A percentile compares a stretch with the other conserved stretches of the same genome.
phyloP scores from a whole-genome alignment of 2,888 invertebrate species.

The Acleris cristana region DNA sequence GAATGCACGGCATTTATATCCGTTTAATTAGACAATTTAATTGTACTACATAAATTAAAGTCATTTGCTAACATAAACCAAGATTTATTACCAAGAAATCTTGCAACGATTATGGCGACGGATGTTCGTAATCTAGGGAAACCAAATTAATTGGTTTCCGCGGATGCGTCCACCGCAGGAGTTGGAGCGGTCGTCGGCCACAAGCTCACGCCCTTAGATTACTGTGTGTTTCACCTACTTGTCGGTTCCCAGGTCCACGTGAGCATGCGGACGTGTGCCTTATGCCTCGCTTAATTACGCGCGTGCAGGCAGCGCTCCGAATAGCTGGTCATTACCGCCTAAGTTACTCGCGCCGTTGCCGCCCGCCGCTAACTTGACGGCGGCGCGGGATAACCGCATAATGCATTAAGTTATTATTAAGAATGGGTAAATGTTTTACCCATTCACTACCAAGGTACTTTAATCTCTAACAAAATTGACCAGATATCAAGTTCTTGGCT shows the following conservation, averaged over 20 bases:
- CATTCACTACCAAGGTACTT: not conserved
- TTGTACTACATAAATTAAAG: conserved; percentile 20
- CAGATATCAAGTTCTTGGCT: not conserved
- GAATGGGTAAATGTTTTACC: not conserved
- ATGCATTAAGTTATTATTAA: not conserved
- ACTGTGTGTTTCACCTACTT: conserved; percentile 25
- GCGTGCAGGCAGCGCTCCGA: conserved; percentile 16
- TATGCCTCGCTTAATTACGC: conserved; percentile 28
- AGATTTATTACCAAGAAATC: conserved; percentile 3
- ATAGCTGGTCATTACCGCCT: conserved; percentile 30
- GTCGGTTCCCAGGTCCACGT: conserved; percentile 20
- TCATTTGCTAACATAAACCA: conserved; percentile 18
- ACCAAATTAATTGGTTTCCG: not conserved
- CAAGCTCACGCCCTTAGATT: not conserved
- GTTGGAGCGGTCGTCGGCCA: not conserved
- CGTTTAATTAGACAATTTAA: conserved; percentile 20
- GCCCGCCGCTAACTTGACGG: conserved; percentile 1
- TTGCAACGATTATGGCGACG: not conserved
- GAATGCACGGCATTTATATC: conserved; percentile 21
- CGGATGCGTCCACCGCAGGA: not conserved
- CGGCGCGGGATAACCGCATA: conserved; percentile 1
- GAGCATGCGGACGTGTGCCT: conserved; percentile 29
- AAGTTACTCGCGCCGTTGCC: conserved; percentile 1
- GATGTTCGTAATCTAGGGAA: not conserved
- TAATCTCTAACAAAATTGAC: not conserved